Base-by-base conservation (phyloP, 1,140 invertebrate species). In the Vanessa atalanta region DNA sequence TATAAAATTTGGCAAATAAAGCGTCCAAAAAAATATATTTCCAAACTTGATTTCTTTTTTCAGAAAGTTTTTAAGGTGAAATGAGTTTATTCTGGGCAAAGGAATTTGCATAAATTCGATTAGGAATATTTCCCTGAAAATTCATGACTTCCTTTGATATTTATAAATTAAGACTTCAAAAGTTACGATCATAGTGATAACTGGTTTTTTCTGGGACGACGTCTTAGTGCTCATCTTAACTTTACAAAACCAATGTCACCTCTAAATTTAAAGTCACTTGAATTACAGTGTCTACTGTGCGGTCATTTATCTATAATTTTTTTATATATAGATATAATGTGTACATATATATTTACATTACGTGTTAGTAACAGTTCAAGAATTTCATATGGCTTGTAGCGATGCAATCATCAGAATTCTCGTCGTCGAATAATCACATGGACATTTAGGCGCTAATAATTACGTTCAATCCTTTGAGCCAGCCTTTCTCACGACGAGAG, bases 1-100 rank as follows among this genome's bases (percentile, higher is more conserved):
- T 84, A 85, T 87, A 82, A 77, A 81, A 84, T 86, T 87, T 73
- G 75, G 78, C 81, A 86, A 81, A 85, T 88, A 84, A 83, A 80
- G 69, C 70, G 79, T 64, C 63, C 63, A 75, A 81, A 83, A 82
- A 84, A 74, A 31, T 31, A 31, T 72, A 43, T 43, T 43, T 67
- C 15, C 43, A 66, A 72, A 63, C 69, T 80, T 76, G 70, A 72
- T 73, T 76, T 79, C 68, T 71, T 69, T 67, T 70, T 71, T 71
- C 64, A 67, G 47, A 71, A 75, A 71, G 64, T 71, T 75, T 53
- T 75, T 71, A 47, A 71, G 67, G 67, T 65, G 67, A 65, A 74
- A 69, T 65, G 72, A 72, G 72, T 74, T 74, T 55, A 37, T 63
- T 73, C 64, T 37, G 61, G 31, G 7, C 16, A 69, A 67, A 70